A percentile compares a stretch with the other conserved stretches of the same genome.
Evolutionary conservation across 2,797 vertebrate species (phyloP).

Genomic region (Loris lydekkerianus): DNA sequence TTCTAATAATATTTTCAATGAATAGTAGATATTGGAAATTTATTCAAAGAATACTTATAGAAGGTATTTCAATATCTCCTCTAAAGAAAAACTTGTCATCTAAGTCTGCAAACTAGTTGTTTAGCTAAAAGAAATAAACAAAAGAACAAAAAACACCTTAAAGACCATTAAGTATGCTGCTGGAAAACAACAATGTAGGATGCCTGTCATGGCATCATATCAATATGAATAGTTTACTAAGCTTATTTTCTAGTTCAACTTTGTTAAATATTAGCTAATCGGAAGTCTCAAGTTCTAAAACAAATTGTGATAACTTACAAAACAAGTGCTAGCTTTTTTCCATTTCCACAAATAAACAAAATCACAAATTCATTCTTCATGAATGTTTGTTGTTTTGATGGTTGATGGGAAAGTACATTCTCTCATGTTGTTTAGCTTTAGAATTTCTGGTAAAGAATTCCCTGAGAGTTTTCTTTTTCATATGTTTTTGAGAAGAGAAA

Average conservation of each 20-base stretch:
- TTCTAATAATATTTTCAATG: conserved; percentile 51
- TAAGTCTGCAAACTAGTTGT: conserved; percentile 29
- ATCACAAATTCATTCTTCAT: not conserved
- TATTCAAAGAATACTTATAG: not conserved
- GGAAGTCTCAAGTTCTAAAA: not conserved
- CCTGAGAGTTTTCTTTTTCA: not conserved
- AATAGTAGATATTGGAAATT: not conserved
- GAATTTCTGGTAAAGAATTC: not conserved
- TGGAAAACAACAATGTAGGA: not conserved
- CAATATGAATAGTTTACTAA: not conserved
- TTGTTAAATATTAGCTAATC: conserved; percentile 25
- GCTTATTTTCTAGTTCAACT: conserved; percentile 35
- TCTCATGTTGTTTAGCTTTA: not conserved
- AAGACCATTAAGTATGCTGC: not conserved
- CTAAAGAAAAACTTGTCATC: conserved; percentile 39
- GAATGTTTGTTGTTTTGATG: not conserved
- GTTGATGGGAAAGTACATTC: not conserved
- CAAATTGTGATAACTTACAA: not conserved
- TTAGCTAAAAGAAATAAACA: conserved; percentile 2
- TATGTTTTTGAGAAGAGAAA: not conserved
- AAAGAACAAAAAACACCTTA: not conserved
- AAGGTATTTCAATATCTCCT: not conserved
- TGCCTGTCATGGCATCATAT: too few relatives aligned
- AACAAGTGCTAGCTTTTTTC: not conserved
- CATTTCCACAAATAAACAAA: not conserved